phyloP scores from a whole-genome alignment of 2,797 vertebrate genomes.

The Pseudocheirus occidentalis region DNA sequence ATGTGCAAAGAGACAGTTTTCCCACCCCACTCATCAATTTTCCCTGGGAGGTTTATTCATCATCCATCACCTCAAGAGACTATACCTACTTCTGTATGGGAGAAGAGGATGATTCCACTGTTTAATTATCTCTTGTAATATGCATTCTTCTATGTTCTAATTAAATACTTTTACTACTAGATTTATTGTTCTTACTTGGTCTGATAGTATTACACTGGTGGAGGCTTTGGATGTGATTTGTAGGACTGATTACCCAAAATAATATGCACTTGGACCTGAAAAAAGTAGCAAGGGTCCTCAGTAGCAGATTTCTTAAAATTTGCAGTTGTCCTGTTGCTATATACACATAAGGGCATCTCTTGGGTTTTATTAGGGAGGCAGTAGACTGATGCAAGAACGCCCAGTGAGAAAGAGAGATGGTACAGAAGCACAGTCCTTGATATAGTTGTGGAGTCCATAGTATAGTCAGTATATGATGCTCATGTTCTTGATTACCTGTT shows the following conservation, averaged over 20 bases:
- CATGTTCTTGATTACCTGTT: rapidly evolving
- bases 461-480: background rate
- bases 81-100: background rate
- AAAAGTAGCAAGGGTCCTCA: background rate
- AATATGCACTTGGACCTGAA: background rate
- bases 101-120: background rate
- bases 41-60: background rate
- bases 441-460: background rate
- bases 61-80: background rate
- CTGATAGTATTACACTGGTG: background rate
- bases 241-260: background rate
- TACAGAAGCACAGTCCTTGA: background rate
- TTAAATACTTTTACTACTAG: background rate
- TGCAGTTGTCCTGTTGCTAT: background rate
- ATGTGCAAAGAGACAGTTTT: background rate
- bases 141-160: background rate
- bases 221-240: background rate
- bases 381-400: background rate
- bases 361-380: background rate
- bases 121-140: background rate
- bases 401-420: background rate
- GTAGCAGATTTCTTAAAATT: background rate
- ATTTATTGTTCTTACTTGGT: background rate
- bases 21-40: background rate
- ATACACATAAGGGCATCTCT: background rate